phyloP scores from a whole-genome alignment of 2,888 invertebrate genomes.

The Leptopilina syphax region DNA sequence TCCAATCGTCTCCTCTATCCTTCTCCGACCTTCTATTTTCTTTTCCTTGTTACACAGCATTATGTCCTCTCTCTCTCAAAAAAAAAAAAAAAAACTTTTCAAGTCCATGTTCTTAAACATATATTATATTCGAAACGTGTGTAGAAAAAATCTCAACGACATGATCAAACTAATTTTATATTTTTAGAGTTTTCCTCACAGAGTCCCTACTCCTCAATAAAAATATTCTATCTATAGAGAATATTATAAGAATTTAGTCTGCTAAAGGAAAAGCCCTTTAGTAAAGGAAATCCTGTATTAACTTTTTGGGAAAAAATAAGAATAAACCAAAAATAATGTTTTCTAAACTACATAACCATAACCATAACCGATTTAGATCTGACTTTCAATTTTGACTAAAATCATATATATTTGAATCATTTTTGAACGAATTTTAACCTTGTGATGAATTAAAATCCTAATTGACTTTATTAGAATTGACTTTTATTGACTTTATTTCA shows the following conservation, averaged over 20 bases:
- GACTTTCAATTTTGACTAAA: no score
- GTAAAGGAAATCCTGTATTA: slow-evolving; percentile 48
- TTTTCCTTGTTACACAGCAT: slow-evolving; percentile 40
- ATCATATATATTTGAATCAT: no score
- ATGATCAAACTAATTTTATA: slow-evolving; percentile 37
- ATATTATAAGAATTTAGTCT: no score
- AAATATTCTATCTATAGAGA: slow-evolving; percentile 30
- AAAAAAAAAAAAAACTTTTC: slow-evolving; percentile 20
- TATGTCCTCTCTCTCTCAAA: background rate
- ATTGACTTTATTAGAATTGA: no score
- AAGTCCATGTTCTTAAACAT: slow-evolving; percentile 4
- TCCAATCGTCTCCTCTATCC: slow-evolving; percentile 51
- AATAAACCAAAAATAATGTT: no score
- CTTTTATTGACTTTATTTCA: no score
- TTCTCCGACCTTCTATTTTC: slow-evolving; percentile 7
- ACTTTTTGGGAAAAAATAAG: no score
- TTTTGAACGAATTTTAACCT: no score
- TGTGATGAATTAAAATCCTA: no score
- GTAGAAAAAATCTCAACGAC: background rate
- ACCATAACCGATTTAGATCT: no score
- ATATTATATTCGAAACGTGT: slow-evolving; percentile 2
- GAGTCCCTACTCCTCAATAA: no score
- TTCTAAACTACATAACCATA: no score
- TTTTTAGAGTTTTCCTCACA: slow-evolving; percentile 39
- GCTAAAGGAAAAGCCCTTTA: background rate